phyloP scores from a whole-genome alignment of 1,140 invertebrate genomes.

The Bursaphelenchus mucronatus region DNA sequence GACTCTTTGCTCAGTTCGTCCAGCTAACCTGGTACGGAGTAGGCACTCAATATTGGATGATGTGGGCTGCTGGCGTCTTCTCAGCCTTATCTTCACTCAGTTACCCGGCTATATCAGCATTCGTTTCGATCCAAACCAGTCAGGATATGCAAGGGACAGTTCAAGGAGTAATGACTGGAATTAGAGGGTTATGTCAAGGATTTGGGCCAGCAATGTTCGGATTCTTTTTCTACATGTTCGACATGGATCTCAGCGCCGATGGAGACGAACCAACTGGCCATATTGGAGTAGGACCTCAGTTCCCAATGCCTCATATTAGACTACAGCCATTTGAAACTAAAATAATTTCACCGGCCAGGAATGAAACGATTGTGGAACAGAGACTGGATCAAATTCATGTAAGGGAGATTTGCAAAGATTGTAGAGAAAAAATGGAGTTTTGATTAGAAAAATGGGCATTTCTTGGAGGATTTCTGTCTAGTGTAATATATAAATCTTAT shows the following conservation, averaged over 20 bases:
- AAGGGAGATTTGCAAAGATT: too few relatives aligned
- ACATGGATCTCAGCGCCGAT: slow-evolving; percentile 75
- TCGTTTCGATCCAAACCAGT: slow-evolving; percentile 91
- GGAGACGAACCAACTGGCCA: slow-evolving; percentile 46
- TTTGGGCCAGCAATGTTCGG: slow-evolving; percentile 92
- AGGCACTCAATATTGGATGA: slow-evolving; percentile 79
- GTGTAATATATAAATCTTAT: too few relatives aligned
- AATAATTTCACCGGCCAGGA: slow-evolving; percentile 51
- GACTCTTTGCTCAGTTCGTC: slow-evolving; percentile 89
- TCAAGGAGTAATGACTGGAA: slow-evolving; percentile 90
- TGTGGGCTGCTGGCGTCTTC: slow-evolving; percentile 94
- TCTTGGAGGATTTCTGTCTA: too few relatives aligned
- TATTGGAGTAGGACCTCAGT: slow-evolving; percentile 54
- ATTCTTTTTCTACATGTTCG: slow-evolving; percentile 95
- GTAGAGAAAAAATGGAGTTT: not conserved
- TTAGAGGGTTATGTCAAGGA: slow-evolving; percentile 65
- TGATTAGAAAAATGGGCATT: too few relatives aligned
- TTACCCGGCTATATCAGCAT: slow-evolving; percentile 98
- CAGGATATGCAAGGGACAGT: slow-evolving; percentile 94
- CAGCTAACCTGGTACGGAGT: slow-evolving; percentile 93
- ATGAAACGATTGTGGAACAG: slow-evolving; percentile 28
- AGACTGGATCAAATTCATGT: too few relatives aligned
- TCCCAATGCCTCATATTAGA: slow-evolving; percentile 39
- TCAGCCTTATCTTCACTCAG: slow-evolving; percentile 85
- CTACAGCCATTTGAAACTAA: slow-evolving; percentile 28